Evolutionary conservation across 2,888 invertebrate species (phyloP), one percentile per base, ranked within the genome.

Genomic region (Tenodera sinensis): DNA sequence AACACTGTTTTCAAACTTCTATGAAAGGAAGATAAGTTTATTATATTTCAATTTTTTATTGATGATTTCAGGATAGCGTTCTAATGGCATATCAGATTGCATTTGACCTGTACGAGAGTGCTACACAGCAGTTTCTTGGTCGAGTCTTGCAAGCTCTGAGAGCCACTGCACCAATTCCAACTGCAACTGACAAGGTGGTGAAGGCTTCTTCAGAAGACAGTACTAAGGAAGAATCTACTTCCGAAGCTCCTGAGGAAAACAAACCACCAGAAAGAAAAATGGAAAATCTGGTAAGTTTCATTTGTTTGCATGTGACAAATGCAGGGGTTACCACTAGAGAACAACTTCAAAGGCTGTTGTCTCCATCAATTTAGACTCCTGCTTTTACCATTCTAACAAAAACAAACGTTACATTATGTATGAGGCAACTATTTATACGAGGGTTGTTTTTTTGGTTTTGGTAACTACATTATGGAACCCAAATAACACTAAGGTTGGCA

Each of bases 21-120:
- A n/a, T n/a, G n/a, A n/a, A n/a, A n/a, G n/a, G n/a, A n/a, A n/a
- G n/a, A n/a, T n/a, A n/a, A n/a, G n/a, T n/a, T n/a, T n/a, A n/a
- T 34, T 6, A 7, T 34, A 34, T 42, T 12, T 42, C 6, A 6
- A 42, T 42, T 12, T 42, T 42, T 42, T 42, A 12, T 42, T 34
- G 7, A 54, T 15, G n/a, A 54, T 83, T 95, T 0, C 94, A 95
- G 93, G 97, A 97, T 91, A 96, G 96, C 91, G 97, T 97, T 90
- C 94, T 99, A 83, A 99, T 99, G 98, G 99, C 99, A 0, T 99
- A 98, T 94, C 99, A 99, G 94, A 99, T 99, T 92, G 99, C 97
- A 0, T 99, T 99, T 94, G 99, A 99, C 95, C 95, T 99, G 91
- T 99, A 99, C 93, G 99, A 99, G 93, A 99, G 98, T 83, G 99